Evolutionary conservation across 2,888 invertebrate species (phyloP).

Genomic region (Pseudococcus longispinus): DNA sequence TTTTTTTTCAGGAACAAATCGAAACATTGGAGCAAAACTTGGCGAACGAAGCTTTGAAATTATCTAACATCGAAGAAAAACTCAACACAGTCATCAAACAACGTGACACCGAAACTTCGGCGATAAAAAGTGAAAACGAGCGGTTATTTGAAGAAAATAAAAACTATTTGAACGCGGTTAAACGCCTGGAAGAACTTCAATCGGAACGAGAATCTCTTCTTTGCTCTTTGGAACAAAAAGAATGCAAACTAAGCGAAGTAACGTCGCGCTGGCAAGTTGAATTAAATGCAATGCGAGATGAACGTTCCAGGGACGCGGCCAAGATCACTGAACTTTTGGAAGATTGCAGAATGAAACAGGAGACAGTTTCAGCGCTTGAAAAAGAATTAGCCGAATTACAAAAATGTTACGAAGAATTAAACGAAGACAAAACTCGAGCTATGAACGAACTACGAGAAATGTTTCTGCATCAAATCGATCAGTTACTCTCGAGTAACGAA

Average conservation of each 20-base stretch:
- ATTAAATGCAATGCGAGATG: not conserved
- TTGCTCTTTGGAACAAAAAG: slow-evolving; percentile 1
- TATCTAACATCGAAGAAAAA: not conserved
- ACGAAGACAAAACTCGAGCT: not conserved
- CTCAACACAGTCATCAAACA: not conserved
- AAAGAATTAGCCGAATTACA: not conserved
- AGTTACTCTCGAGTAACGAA: slow-evolving; percentile 16
- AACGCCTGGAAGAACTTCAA: not conserved
- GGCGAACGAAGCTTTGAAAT: not conserved
- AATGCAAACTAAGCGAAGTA: not conserved
- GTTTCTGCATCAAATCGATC: slow-evolving; percentile 25
- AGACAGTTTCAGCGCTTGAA: not conserved
- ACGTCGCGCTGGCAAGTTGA: not conserved
- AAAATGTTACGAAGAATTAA: not conserved
- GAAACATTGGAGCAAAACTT: not conserved
- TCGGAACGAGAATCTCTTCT: not conserved
- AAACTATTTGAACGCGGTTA: not conserved
- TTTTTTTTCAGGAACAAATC: not conserved
- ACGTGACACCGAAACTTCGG: not conserved
- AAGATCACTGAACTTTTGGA: not conserved
- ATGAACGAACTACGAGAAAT: slow-evolving; percentile 28
- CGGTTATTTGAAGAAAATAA: slow-evolving; percentile 14
- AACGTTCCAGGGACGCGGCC: not conserved
- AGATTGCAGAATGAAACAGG: not conserved
- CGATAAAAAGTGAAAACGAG: not conserved